Evolutionary conservation across 1,140 invertebrate species (phyloP), one percentile per base, ranked within the genome.

Genomic region (Bombyx mori): DNA sequence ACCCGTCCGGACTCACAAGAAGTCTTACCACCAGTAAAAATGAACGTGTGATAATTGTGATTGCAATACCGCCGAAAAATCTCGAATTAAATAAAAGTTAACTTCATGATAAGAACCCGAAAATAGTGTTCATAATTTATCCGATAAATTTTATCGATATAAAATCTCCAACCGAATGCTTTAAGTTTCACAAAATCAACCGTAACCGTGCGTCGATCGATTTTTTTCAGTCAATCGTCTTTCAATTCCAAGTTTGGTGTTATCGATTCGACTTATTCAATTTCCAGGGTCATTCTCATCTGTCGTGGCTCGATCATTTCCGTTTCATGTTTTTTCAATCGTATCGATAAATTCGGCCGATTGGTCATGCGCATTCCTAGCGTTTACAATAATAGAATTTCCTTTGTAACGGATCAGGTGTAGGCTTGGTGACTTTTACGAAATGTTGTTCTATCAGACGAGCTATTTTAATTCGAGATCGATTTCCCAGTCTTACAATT

Each of bases 241-340:
- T 82, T 82, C 79, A 85, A 82, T 82, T 81, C 74, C 62, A 74
- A 68, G 71, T 74, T 80, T 82, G 71, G 76, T 81, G 74, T 75
- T 83, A 74, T 73, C 69, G 65, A 61, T 63, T 79, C 79, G 78
- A 79, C 57, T 81, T 81, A 84, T 85, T 85, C 77, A 81, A 85
- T 82, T 82, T 85, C 71, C 65, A 66, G 67, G 72, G 69, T 64
- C 63, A 75, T 77, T 81, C 75, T 73, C 73, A 77, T 76, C 68
- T 66, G 62, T 70, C 68, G 66, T 71, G 68, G 67, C 67, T 63
- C 51, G 66, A 75, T 75, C 74, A 72, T 85, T 82, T 82, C 82
- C 78, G 75, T 80, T 49, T 57, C 53, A 70, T 59, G 69, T 69
- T 73, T 73, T 72, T 66, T 71, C 56, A 60, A 61, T 65, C 63